phyloP scores from a whole-genome alignment of 2,797 vertebrate species.

The Characodon lateralis region DNA sequence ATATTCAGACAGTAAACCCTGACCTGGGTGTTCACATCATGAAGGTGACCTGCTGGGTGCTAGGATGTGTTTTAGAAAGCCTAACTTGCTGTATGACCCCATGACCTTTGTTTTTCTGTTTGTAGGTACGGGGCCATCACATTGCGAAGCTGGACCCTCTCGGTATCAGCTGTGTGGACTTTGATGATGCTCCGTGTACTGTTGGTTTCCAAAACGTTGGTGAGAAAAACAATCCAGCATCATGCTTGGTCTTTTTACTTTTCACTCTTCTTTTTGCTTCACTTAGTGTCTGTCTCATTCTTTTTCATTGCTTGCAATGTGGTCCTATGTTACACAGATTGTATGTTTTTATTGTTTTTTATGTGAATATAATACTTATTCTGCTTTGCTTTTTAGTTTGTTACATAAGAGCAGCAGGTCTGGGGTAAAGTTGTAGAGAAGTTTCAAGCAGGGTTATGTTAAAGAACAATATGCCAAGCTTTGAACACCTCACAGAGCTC shows the following conservation, averaged over 20 bases:
- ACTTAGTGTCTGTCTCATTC: background rate
- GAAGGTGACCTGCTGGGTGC: conserved; percentile 1
- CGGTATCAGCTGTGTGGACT: conserved; percentile 95
- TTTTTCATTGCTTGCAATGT: background rate
- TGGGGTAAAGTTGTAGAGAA: too few relatives aligned
- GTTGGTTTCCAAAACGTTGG: conserved; percentile 89
- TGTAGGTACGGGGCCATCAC: conserved; percentile 90
- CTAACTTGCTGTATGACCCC: background rate
- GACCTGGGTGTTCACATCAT: background rate
- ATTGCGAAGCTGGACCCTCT: conserved; percentile 95
- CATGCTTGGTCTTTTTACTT: background rate
- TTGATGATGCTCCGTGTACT: conserved; percentile 89
- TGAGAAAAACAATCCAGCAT: conserved; percentile 75
- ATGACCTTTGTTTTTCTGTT: conserved; percentile 29
- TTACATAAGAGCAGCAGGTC: too few relatives aligned
- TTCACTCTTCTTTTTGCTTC: background rate
- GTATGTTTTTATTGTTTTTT: background rate
- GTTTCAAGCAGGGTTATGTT: too few relatives aligned
- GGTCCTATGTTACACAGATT: background rate
- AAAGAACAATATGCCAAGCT: too few relatives aligned
- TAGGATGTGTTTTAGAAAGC: background rate
- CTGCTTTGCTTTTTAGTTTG: too few relatives aligned
- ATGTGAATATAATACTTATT: too few relatives aligned
- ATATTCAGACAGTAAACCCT: background rate
- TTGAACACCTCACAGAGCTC: too few relatives aligned